phyloP scores from a whole-genome alignment of 2,113 vertebrate genomes.

The Albula glossodonta region DNA sequence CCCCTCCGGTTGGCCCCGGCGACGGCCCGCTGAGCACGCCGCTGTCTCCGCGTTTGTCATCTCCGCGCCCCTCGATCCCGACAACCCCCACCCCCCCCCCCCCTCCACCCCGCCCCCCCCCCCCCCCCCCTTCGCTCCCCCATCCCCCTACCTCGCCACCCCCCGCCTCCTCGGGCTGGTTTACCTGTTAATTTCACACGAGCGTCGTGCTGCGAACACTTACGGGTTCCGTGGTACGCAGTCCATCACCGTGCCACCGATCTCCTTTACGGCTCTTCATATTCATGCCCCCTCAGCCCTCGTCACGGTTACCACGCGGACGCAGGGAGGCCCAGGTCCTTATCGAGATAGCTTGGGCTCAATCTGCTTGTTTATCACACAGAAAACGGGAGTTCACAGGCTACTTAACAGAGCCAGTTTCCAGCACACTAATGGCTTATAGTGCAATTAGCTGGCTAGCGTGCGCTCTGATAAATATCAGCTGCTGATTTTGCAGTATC shows the following conservation, averaged over 20 bases:
- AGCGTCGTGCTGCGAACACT: conserved; percentile 67
- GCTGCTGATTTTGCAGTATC: neutral
- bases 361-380: neutral
- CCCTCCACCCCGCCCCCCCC: conserved; percentile 36
- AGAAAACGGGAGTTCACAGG: neutral
- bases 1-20: conserved; percentile 65
- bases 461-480: neutral
- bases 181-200: conserved; percentile 67
- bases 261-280: conserved; percentile 52
- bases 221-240: conserved; percentile 60
- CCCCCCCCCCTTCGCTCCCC: conserved; percentile 23
- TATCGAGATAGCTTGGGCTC: neutral
- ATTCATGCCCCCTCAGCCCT: conserved; percentile 45
- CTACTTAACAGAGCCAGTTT: neutral
- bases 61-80: conserved; percentile 54
- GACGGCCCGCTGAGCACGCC: conserved; percentile 72
- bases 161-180: conserved; percentile 40
- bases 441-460: conserved; percentile 1
- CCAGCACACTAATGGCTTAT: neutral
- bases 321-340: neutral
- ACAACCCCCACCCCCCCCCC: conserved; percentile 37
- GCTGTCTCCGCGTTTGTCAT: conserved; percentile 80
- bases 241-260: conserved; percentile 63
- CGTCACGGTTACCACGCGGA: neutral
- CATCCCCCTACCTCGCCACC: conserved; percentile 18